Percentiles rank a stretch among this genome's conserved stretches.
These are phyloP conservation scores for Rousettus leschenaultii DNA, from an alignment of 2,113 vertebrate species.

Conservation along the genomic window DNA sequence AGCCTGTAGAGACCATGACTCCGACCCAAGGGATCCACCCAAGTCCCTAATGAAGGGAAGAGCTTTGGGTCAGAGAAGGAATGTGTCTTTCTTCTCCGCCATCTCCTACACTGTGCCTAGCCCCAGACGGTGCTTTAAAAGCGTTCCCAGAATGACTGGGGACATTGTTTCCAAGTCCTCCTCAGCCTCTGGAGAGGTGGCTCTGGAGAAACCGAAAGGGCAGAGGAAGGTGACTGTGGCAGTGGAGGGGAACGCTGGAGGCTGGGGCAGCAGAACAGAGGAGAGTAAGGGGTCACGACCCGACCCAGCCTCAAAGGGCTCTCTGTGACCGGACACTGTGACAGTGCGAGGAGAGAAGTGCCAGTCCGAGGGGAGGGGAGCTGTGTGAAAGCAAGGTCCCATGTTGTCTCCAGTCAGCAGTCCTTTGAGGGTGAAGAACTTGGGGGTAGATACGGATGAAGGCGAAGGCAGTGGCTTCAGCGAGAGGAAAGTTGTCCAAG, in stretches of 20 bases:
- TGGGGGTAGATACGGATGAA: neutral
- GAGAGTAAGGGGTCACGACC: neutral
- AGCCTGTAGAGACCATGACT: neutral
- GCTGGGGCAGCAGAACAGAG: neutral
- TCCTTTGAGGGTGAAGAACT: neutral
- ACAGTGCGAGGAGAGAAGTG: neutral
- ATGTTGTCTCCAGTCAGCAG: neutral
- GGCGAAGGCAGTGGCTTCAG: slow-evolving; percentile 35
- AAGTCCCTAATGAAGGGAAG: neutral
- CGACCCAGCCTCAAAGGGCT: neutral
- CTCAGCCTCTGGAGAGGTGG: neutral
- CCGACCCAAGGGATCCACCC: neutral
- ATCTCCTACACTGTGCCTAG: neutral
- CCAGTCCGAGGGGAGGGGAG: neutral
- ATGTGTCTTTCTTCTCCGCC: neutral
- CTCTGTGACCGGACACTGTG: neutral
- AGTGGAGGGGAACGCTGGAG: neutral
- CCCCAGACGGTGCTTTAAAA: neutral
- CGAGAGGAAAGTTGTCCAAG: neutral
- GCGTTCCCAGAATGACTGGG: neutral
- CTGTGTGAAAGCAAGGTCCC: neutral
- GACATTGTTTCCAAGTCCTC: neutral
- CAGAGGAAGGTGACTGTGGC: neutral
- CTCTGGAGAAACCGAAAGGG: neutral
- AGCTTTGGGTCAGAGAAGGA: neutral